phyloP scores from a whole-genome alignment of 2,888 invertebrate species.

The Teleiodes luculella region DNA sequence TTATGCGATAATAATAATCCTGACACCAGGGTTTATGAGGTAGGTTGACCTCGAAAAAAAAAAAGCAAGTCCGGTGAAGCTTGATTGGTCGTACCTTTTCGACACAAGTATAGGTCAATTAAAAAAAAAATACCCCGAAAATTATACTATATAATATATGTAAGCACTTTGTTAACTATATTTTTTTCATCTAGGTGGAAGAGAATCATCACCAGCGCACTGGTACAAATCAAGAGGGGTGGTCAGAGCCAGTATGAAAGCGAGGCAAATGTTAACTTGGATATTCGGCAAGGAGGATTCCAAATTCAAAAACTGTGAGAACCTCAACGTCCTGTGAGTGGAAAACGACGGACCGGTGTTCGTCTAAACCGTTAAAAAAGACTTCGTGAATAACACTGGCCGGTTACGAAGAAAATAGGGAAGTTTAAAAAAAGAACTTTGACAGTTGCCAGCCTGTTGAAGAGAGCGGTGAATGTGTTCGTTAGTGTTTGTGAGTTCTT shows the following conservation, averaged over 20 bases:
- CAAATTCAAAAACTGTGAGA: conserved; percentile 95
- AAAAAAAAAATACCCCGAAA: no score
- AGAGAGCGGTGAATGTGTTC: conserved; percentile 10
- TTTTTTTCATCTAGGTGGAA: conserved; percentile 33
- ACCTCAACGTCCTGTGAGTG: conserved; percentile 89
- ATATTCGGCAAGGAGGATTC: conserved; percentile 94
- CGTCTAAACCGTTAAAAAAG: conserved; percentile 39
- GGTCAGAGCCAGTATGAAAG: conserved; percentile 92
- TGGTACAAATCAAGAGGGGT: conserved; percentile 93
- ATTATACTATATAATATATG: no score
- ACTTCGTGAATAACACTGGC: neutral
- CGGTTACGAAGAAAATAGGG: neutral
- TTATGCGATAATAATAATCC: no score
- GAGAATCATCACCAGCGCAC: conserved; percentile 80
- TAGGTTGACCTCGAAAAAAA: no score
- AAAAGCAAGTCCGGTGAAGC: no score
- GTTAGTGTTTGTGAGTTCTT: conserved; percentile 8
- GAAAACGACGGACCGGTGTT: conserved; percentile 70
- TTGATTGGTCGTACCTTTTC: no score
- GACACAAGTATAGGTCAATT: no score
- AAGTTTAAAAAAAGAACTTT: neutral
- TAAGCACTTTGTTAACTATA: no score
- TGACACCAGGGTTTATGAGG: no score
- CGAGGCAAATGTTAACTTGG: conserved; percentile 94
- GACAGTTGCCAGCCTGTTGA: neutral